Percentiles rank a stretch among this genome's conserved stretches.
These are phyloP conservation scores for Acanthopagrus latus DNA, from an alignment of 2,797 vertebrate species.

Conservation along the genomic window DNA sequence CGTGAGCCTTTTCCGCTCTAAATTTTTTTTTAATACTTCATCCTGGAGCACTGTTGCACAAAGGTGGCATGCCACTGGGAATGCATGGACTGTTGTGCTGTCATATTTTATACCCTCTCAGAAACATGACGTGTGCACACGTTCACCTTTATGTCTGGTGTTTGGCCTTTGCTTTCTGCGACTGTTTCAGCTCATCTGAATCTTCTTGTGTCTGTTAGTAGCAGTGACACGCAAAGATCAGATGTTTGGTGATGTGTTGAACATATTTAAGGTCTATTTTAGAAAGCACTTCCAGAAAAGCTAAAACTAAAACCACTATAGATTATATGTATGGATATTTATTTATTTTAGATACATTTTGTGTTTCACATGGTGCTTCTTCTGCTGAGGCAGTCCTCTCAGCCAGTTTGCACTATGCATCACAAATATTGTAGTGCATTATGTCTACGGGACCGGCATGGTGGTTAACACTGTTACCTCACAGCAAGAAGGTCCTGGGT, in stretches of 20 bases:
- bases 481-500: no score
- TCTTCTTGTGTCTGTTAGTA: constrained; percentile 12
- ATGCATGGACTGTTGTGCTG: constrained; percentile 31
- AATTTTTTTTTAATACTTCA: neutral
- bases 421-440: no score
- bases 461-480: no score
- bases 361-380: no score
- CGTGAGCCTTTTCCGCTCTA: constrained; percentile 58
- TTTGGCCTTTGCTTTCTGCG: constrained; percentile 49
- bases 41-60: constrained; percentile 40
- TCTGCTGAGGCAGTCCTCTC: no score
- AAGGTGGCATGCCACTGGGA: constrained; percentile 62
- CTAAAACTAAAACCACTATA: neutral
- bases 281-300: neutral
- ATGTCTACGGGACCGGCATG: no score
- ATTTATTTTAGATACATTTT: no score
- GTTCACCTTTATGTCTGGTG: constrained; percentile 44
- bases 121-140: constrained; percentile 44
- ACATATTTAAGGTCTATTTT: constrained; percentile 14
- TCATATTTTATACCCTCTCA: constrained; percentile 50
- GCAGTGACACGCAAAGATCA: constrained; percentile 26
- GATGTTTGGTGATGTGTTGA: constrained; percentile 12
- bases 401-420: no score
- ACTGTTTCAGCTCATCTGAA: constrained; percentile 22
- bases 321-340: neutral